phyloP scores from a whole-genome alignment of 1,140 invertebrate genomes.

The Harlomillsia oculata region DNA sequence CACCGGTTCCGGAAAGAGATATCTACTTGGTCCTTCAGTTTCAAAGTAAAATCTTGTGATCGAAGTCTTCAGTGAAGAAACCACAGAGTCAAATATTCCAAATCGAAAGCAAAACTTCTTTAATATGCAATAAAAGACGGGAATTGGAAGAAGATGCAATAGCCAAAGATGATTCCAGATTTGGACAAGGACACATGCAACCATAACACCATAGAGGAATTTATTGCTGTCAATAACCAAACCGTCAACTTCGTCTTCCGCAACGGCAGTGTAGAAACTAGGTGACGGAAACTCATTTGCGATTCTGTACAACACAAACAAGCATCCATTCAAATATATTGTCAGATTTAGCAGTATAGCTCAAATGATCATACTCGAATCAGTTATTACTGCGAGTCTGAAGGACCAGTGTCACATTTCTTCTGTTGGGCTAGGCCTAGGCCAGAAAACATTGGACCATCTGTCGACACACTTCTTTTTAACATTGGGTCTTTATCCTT shows the following conservation, averaged over 20 bases:
- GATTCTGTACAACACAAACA: background rate
- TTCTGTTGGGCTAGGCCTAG: no score
- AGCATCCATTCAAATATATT: no score
- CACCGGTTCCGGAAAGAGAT: constrained; percentile 14
- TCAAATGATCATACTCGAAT: no score
- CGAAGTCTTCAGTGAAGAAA: constrained; percentile 4
- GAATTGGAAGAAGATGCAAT: constrained; percentile 55
- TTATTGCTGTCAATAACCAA: constrained; percentile 45
- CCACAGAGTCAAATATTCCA: constrained; percentile 10
- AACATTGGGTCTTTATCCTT: no score
- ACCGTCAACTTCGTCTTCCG: constrained; percentile 32
- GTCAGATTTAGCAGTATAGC: no score
- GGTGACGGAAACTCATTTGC: constrained; percentile 11
- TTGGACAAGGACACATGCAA: constrained; percentile 57
- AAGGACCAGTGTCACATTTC: no score
- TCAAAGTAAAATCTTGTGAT: constrained; percentile 1
- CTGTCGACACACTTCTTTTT: no score
- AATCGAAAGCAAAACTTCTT: constrained; percentile 18
- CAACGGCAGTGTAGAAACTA: background rate
- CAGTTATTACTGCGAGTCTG: no score
- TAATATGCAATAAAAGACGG: constrained; percentile 50
- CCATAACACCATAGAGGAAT: constrained; percentile 57
- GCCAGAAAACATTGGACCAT: no score
- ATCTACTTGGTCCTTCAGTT: background rate
- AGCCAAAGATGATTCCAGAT: constrained; percentile 62